Evolutionary conservation across 2,888 invertebrate species (phyloP).

Genomic region (Rhagium mordax): DNA sequence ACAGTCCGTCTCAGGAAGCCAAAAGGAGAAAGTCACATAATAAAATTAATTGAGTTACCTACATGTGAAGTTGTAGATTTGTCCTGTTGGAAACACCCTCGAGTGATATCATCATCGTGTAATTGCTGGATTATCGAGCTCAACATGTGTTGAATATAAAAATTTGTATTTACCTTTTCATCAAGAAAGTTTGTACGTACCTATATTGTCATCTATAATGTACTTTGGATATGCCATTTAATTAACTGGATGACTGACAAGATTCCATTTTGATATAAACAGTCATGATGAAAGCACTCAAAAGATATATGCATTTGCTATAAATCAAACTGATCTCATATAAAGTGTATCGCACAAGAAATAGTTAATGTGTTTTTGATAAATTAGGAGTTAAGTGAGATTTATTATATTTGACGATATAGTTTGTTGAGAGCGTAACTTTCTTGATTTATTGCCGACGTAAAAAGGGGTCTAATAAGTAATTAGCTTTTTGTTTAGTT

Average conservation of each 20-base stretch:
- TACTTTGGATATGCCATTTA: too few species aligned
- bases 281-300: not conserved
- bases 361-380: constrained; percentile 10
- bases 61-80: too few species aligned
- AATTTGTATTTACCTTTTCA: too few species aligned
- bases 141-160: too few species aligned
- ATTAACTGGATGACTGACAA: not conserved
- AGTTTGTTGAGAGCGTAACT: not conserved
- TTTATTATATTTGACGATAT: constrained; percentile 18
- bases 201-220: too few species aligned
- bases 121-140: too few species aligned
- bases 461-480: not conserved
- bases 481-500: not conserved
- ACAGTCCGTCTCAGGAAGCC: too few species aligned
- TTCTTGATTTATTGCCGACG: not conserved
- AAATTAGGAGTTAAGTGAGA: constrained; percentile 10
- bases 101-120: too few species aligned
- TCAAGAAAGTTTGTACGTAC: too few species aligned
- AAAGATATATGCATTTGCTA: not conserved
- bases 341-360: not conserved
- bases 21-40: too few species aligned
- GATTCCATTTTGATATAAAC: not conserved
- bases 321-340: not conserved
- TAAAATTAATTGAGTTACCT: too few species aligned
- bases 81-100: too few species aligned